Base-by-base conservation (phyloP, 2,797 vertebrate species). In the Acipenser ruthenus region DNA sequence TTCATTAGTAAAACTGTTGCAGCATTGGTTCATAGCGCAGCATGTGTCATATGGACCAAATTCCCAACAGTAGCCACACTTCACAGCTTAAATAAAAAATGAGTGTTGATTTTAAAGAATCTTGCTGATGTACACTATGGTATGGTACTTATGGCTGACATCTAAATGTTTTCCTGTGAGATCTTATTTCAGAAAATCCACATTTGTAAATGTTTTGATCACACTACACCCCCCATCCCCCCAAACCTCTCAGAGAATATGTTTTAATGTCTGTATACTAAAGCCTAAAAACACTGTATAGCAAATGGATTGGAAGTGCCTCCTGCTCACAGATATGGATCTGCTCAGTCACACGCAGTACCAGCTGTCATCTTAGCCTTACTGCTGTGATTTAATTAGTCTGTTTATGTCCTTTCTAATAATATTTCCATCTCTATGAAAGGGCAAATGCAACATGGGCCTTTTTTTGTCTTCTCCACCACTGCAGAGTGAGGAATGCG, bases 371-470 rank as follows among this genome's bases (percentile, higher is more conserved):
- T 93, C 90, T 89, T 91, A 86, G 93, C 93, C 94, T 91, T 89
- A 96, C 95, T 93, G 94, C 96, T 95, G 95, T 93, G 93, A 98
- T 98, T 99, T 98, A 97, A 99, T 98, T 98, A 98, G 95, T 95
- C 94, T 97, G 96, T 97, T 98, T 97, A 97, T 95, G 95, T 97
- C 96, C 94, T 95, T 97, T 98, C 96, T 98, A 98, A 98, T 99
- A 99, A 99, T 99, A 99, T 96, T 95, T 93, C 93, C 90, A 89
- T 93, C 93, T 92, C 93, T 91, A 91, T 92, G 93, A 95, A 98
- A 95, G 94, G 95, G 94, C 94, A 95, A 92, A 90, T 94, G 90
- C 90, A 87, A 91, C 91, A 85, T 70, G 90, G 90, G 89, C 88
- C 83, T 87, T 87, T 84, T 86, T 89, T 75, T 69, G 86, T 79